These are phyloP conservation scores for Cosmia pyralina DNA, from an alignment of 2,888 invertebrate species.

Conservation along the genomic window DNA sequence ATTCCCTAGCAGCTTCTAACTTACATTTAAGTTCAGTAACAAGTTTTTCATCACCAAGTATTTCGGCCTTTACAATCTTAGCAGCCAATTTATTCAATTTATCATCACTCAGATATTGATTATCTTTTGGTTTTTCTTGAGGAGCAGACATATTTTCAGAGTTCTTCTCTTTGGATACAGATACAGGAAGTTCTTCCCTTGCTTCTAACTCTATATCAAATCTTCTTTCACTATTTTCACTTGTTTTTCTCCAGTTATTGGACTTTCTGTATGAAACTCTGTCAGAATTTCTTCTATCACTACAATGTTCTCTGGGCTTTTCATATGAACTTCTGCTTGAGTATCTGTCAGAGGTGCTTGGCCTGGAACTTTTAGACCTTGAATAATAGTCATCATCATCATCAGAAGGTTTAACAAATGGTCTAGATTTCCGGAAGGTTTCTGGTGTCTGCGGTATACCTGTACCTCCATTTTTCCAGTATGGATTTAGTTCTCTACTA, in stretches of 20 bases:
- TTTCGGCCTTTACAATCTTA: conserved; percentile 97
- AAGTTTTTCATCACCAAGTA: conserved; percentile 94
- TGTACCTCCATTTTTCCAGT: conserved; percentile 97
- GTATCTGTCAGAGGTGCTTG: conserved; percentile 28
- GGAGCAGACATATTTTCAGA: neutral
- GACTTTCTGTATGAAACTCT: conserved; percentile 56
- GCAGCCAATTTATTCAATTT: conserved; percentile 98
- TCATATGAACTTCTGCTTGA: conserved; percentile 42
- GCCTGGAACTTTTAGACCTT: conserved; percentile 56
- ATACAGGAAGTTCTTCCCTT: conserved; percentile 24
- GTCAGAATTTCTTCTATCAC: conserved; percentile 39
- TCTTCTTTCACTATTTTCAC: conserved; percentile 34
- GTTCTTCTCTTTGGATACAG: conserved; percentile 19
- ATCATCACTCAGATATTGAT: conserved; percentile 91
- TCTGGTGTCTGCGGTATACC: conserved; percentile 92
- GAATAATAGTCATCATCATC: conserved; percentile 77
- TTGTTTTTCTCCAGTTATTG: conserved; percentile 74
- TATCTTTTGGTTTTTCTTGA: conserved; percentile 55
- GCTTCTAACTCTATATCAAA: conserved; percentile 23
- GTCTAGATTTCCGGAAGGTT: conserved; percentile 78
- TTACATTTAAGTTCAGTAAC: conserved; percentile 93
- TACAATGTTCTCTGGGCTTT: conserved; percentile 47
- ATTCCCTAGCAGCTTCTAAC: conserved; percentile 92
- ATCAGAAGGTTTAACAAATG: conserved; percentile 83
- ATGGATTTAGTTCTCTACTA: conserved; percentile 95